Conservation (phyloP, 1,140 invertebrate genomes). For the Linepithema humile region DNA sequence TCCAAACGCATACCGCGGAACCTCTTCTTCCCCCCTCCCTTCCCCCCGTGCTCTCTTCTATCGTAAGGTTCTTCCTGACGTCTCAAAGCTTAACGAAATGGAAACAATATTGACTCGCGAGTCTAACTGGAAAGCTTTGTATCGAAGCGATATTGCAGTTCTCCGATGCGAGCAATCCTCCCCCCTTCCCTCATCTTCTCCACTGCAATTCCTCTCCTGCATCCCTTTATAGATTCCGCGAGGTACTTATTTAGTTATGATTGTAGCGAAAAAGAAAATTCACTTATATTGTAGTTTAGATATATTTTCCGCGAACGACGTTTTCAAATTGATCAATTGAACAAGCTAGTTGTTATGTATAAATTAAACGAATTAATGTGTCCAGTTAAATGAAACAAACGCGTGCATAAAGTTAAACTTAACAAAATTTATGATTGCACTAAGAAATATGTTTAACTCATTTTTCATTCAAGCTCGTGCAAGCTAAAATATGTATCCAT, state of each 20-base stretch:
- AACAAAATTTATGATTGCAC: too few species aligned
- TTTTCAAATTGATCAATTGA: background rate
- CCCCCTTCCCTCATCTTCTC: too few species aligned
- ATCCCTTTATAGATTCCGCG: constrained; percentile 33
- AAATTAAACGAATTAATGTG: background rate
- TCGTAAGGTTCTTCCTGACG: background rate
- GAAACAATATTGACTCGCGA: constrained; percentile 52
- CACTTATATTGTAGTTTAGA: background rate
- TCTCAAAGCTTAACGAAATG: constrained; percentile 55
- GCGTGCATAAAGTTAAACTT: background rate
- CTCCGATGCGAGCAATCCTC: constrained; percentile 20
- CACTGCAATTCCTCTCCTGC: background rate
- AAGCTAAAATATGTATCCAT: too few species aligned
- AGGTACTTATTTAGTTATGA: constrained; percentile 18
- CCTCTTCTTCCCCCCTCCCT: background rate
- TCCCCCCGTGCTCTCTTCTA: constrained; percentile 5
- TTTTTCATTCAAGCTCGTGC: too few species aligned
- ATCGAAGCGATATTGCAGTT: constrained; percentile 51
- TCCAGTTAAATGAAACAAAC: background rate
- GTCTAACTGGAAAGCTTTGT: constrained; percentile 51
- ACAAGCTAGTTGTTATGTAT: background rate
- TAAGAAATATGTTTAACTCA: too few species aligned
- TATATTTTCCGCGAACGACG: background rate
- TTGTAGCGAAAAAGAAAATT: background rate
- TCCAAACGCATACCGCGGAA: constrained; percentile 10